A percentile compares a stretch with the other conserved stretches of the same genome.
Conservation (phyloP, 2,113 vertebrate species). For the Engystomops pustulosus region DNA sequence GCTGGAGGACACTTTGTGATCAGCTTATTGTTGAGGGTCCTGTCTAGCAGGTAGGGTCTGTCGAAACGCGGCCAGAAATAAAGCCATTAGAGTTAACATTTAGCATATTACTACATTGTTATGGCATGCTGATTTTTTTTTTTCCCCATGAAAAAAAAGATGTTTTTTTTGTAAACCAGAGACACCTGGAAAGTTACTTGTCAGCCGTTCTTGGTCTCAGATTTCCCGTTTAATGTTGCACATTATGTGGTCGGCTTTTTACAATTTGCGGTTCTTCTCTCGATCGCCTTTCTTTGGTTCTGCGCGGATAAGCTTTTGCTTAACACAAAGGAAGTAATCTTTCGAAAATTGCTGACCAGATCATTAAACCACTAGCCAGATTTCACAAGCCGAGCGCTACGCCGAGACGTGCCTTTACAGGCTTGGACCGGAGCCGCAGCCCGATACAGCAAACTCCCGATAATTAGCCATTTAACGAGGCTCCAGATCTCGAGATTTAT, state of each 20-base stretch:
- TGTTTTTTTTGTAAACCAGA: conserved; percentile 66
- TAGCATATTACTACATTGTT: conserved; percentile 63
- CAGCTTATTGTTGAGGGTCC: not conserved
- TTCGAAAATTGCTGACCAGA: conserved; percentile 68
- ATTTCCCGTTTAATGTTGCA: conserved; percentile 69
- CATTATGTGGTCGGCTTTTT: conserved; percentile 65
- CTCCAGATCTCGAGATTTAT: not conserved
- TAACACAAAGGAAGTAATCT: conserved; percentile 69
- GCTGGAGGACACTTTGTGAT: no score
- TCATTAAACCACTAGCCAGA: conserved; percentile 58
- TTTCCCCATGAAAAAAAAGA: conserved; percentile 58
- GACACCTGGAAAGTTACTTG: conserved; percentile 68
- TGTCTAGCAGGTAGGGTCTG: no score
- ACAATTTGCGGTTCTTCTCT: conserved; percentile 68
- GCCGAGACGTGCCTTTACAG: not conserved
- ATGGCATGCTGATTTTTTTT: conserved; percentile 55
- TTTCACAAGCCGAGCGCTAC: conserved; percentile 35
- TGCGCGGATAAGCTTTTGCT: conserved; percentile 61
- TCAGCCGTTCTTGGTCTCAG: conserved; percentile 64
- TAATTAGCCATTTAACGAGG: conserved; percentile 24
- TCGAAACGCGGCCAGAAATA: not conserved
- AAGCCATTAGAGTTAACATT: conserved; percentile 49
- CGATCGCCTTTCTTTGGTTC: conserved; percentile 69
- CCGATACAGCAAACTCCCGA: conserved; percentile 17
- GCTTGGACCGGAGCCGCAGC: conserved; percentile 17